Base-by-base conservation (phyloP, 1,140 invertebrate species). In the Probaryconus sp. region DNA sequence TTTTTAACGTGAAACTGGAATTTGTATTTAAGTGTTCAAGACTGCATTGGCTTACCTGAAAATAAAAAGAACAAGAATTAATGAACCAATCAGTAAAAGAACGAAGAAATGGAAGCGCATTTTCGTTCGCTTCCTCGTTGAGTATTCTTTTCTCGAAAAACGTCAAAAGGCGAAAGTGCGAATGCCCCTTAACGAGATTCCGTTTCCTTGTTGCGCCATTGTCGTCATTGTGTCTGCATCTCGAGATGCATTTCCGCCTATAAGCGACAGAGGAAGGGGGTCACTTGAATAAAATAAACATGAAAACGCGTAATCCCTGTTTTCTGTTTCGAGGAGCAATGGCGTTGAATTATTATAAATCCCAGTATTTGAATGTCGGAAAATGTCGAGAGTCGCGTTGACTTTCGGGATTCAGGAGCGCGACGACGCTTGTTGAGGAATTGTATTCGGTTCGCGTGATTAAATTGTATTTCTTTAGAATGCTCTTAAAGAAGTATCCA, bases 21-120 rank as follows among this genome's bases (percentile, higher is more conserved):
- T 11, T 53, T 47, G 6, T 35, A 7, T 16, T 6, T 1, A 1
- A 2, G 5, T 21, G 10, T 21, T 58, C 38, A 10, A 33, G 7
- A 24, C 9, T 61, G n/a, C 31, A 14, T 37, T 42, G 3, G 50
- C 72, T 79, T 65, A 81, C 79, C 78, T 79, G 63, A 43, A 81
- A 81, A 79, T 6, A 77, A 73, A 79, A 17, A 17, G 28, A 64
- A 37, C 4, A 50, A 37, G 14, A 45, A 11, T 18, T 28, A 31
- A 31, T 48, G 30, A 20, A 48, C 3, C 7, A 50, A 50, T 33
- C 28, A 50, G 35, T 45, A 7, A 17, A 0, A 11, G 13, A 48
- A 14, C 5, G 13, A 11, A 18, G 16, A 48, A 14, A 5, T 4
- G 4, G 16, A 31, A n/a, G 11, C 18, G n/a, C 35, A n/a, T 7